Conservation (phyloP, 2,888 invertebrate genomes). For the Actias luna region DNA sequence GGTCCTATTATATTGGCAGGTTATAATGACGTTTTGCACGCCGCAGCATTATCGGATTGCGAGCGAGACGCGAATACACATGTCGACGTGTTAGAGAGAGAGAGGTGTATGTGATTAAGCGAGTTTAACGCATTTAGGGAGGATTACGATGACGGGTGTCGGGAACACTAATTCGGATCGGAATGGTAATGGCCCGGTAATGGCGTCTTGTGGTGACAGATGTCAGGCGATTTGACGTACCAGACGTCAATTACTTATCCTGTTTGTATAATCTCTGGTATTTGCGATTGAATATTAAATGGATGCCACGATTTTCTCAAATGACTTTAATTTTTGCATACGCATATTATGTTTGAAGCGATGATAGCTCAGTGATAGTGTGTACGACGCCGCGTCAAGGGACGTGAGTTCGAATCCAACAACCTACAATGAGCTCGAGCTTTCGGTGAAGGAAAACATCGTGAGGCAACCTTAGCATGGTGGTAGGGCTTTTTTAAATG, state of each 20-base stretch:
- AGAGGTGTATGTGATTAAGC: constrained; percentile 37
- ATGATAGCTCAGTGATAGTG: neutral
- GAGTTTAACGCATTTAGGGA: constrained; percentile 41
- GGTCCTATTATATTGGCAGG: constrained; percentile 21
- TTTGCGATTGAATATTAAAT: neutral
- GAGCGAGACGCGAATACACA: constrained; percentile 41
- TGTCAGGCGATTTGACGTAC: constrained; percentile 41
- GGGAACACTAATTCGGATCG: constrained; percentile 45
- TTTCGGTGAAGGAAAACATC: too few species aligned
- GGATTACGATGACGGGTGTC: constrained; percentile 59
- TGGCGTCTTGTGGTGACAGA: constrained; percentile 70
- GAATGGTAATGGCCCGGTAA: constrained; percentile 49
- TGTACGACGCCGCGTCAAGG: too few species aligned
- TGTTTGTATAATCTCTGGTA: neutral
- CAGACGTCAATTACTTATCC: constrained; percentile 32
- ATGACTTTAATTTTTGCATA: neutral
- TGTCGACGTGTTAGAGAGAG: constrained; percentile 27
- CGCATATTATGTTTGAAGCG: neutral
- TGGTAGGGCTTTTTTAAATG: too few species aligned
- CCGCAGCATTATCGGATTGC: constrained; percentile 41
- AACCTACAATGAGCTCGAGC: too few species aligned
- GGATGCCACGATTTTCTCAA: neutral
- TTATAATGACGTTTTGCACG: constrained; percentile 39
- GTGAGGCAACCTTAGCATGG: too few species aligned
- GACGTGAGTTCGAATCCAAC: too few species aligned